A percentile compares a stretch with the other conserved stretches of the same genome.
Conservation (phyloP, 1,140 invertebrate species). For the Pogonomyrmex californicus region DNA sequence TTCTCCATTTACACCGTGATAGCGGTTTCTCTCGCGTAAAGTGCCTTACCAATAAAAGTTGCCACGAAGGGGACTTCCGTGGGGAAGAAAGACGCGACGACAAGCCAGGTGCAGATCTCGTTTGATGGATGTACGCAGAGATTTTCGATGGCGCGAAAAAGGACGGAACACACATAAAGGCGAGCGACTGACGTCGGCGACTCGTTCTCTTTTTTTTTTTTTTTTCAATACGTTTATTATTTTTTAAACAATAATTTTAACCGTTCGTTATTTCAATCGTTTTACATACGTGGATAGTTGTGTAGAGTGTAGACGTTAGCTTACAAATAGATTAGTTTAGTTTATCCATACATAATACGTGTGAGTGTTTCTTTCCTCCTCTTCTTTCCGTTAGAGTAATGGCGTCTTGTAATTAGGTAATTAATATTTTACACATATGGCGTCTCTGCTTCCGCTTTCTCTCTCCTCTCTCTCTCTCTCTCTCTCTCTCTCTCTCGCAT, state of each 20-base stretch:
- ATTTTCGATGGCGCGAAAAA: constrained; percentile 1
- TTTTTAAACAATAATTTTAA: constrained; percentile 87
- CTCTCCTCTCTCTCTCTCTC: constrained; percentile 50
- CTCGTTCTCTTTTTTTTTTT: constrained; percentile 16
- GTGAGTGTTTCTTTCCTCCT: constrained; percentile 56
- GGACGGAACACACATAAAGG: neutral
- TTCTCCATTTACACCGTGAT: neutral
- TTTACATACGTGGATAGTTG: constrained; percentile 85
- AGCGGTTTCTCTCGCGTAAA: neutral
- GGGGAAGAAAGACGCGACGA: neutral
- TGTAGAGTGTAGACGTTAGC: constrained; percentile 88
- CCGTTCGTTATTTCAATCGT: constrained; percentile 85
- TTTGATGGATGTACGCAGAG: constrained; percentile 36
- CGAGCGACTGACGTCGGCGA: neutral
- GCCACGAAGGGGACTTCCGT: neutral
- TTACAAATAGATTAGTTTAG: constrained; percentile 88
- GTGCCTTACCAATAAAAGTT: constrained; percentile 42
- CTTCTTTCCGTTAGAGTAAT: constrained; percentile 79
- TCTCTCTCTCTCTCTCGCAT: constrained; percentile 13
- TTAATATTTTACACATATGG: constrained; percentile 85
- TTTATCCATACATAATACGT: constrained; percentile 84
- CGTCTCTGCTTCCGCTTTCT: constrained; percentile 72
- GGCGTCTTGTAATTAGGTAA: constrained; percentile 82
- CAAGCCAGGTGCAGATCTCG: neutral
- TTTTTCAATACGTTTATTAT: constrained; percentile 82